phyloP scores from a whole-genome alignment of 2,113 vertebrate genomes.

The Thamnophis sirtalis region DNA sequence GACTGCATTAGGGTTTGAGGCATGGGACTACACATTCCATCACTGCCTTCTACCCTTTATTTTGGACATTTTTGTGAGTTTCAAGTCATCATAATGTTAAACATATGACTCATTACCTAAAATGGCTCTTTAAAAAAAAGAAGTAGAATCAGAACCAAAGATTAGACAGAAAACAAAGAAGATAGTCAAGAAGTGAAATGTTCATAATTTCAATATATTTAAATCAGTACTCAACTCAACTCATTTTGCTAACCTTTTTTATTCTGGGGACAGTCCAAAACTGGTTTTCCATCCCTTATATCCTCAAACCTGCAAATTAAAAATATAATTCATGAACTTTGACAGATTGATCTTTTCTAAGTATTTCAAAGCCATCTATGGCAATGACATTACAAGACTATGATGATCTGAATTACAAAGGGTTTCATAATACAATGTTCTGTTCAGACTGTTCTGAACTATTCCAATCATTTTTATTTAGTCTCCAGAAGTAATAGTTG shows the following conservation, averaged over 20 bases:
- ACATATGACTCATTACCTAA: not conserved
- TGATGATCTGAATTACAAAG: not conserved
- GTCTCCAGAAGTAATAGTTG: not conserved
- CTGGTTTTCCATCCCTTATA: conserved; percentile 65
- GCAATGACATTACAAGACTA: not conserved
- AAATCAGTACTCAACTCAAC: conserved; percentile 30
- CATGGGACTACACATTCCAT: not conserved
- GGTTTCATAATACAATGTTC: not conserved
- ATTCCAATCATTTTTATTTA: not conserved
- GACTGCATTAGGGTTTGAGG: not conserved
- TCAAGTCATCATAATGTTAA: not conserved
- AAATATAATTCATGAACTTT: conserved; percentile 44
- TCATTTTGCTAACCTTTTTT: conserved; percentile 67
- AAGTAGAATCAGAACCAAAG: conserved; percentile 10
- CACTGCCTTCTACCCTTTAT: not conserved
- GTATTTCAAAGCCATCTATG: not conserved
- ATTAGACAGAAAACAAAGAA: conserved; percentile 16
- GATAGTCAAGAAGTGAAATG: not conserved
- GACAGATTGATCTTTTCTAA: not conserved
- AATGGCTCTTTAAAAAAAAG: not conserved
- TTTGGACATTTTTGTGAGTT: not conserved
- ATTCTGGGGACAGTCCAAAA: conserved; percentile 64
- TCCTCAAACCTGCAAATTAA: conserved; percentile 68
- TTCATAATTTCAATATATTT: conserved; percentile 23
- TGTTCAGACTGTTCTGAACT: not conserved